Percentiles rank a stretch among this genome's conserved stretches.
These are phyloP conservation scores for Saimiri boliviensis DNA, from an alignment of 2,113 vertebrate species.

Conservation along the genomic window DNA sequence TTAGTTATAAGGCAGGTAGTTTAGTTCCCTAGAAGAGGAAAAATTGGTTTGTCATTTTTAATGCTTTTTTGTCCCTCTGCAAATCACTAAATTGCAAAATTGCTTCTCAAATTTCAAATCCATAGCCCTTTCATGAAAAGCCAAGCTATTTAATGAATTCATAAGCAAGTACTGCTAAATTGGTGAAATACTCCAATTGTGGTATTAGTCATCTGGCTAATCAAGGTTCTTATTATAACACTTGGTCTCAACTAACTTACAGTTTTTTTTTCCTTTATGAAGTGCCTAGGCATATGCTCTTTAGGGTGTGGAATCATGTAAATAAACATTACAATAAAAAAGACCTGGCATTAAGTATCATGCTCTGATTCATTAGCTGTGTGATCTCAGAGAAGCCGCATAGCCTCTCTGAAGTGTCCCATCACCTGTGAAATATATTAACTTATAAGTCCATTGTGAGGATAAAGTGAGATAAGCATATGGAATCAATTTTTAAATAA, in stretches of 20 bases:
- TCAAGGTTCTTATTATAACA: background rate
- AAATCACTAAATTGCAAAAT: background rate
- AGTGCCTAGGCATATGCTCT: background rate
- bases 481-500: background rate
- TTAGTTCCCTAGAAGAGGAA: background rate
- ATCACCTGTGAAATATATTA: background rate
- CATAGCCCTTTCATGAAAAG: background rate
- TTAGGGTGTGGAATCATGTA: background rate
- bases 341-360: background rate
- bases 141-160: background rate
- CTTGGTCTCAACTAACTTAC: background rate
- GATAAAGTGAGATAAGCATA: background rate
- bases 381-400: background rate
- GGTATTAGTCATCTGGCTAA: background rate
- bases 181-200: background rate
- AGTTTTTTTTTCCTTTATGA: background rate
- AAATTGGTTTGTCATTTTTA: background rate
- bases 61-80: background rate
- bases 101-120: background rate
- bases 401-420: background rate
- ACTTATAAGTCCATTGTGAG: background rate
- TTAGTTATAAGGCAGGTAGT: background rate
- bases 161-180: background rate
- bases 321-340: background rate
- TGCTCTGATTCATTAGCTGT: conserved; percentile 19